Evolutionary conservation across 2,888 invertebrate species (phyloP).

Genomic region (Chorisops tibialis): DNA sequence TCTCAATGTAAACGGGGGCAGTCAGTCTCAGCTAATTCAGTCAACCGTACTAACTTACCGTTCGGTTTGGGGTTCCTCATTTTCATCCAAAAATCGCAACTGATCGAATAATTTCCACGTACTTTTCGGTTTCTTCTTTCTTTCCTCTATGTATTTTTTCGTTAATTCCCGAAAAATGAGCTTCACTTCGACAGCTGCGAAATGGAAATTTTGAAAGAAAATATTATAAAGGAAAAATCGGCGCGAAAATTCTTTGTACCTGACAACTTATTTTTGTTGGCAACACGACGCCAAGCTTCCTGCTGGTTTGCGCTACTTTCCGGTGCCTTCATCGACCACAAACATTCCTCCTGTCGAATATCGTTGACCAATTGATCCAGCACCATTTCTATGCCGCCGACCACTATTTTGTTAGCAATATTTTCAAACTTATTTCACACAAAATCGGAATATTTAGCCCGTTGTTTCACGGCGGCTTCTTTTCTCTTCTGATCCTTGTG

Average conservation of each 20-base stretch:
- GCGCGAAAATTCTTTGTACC: constrained; percentile 33
- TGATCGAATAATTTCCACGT: constrained; percentile 46
- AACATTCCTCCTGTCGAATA: constrained; percentile 45
- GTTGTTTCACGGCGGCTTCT: too few relatives aligned
- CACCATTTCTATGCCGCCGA: constrained; percentile 2
- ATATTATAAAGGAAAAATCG: constrained; percentile 2
- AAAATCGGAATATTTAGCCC: too few relatives aligned
- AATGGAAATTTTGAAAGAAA: background rate
- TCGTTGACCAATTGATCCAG: constrained; percentile 43
- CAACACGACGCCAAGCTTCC: constrained; percentile 48
- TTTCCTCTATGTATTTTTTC: constrained; percentile 49
- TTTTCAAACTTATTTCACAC: too few relatives aligned
- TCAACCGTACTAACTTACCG: too few relatives aligned
- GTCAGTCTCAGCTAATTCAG: too few relatives aligned
- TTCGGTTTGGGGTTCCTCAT: background rate
- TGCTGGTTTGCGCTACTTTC: constrained; percentile 41
- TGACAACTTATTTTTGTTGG: constrained; percentile 47
- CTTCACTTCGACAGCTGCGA: constrained; percentile 46
- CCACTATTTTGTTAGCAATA: background rate
- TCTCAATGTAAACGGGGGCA: too few relatives aligned
- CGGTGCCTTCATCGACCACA: constrained; percentile 40
- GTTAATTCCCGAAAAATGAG: constrained; percentile 50
- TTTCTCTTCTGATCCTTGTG: background rate
- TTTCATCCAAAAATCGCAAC: constrained; percentile 25
- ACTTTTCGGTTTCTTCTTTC: constrained; percentile 42